Evolutionary conservation across 2,888 invertebrate species (phyloP).

Genomic region (Polietes domitor): DNA sequence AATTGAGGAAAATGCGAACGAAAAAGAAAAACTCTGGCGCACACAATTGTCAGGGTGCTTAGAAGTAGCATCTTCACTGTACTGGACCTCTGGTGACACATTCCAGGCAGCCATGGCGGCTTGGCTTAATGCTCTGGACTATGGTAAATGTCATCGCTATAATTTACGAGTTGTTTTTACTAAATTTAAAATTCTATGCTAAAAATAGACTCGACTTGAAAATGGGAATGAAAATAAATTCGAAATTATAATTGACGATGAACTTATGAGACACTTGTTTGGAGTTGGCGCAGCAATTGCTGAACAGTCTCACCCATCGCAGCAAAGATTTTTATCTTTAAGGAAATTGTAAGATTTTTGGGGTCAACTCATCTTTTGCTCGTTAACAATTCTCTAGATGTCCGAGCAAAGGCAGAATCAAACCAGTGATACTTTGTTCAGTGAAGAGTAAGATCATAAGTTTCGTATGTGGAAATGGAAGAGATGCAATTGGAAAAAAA

Average conservation of each 20-base stretch:
- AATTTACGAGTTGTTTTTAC: constrained; percentile 64
- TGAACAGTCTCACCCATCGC: neutral
- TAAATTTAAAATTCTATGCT: constrained; percentile 54
- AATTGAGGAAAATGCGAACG: constrained; percentile 54
- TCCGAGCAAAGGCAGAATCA: neutral
- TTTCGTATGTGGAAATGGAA: too few species aligned
- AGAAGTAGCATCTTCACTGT: neutral
- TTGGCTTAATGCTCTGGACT: constrained; percentile 20
- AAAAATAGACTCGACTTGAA: constrained; percentile 56
- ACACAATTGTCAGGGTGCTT: constrained; percentile 53
- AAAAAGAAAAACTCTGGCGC: constrained; percentile 45
- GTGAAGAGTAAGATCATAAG: too few species aligned
- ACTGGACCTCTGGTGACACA: neutral
- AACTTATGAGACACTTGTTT: constrained; percentile 52
- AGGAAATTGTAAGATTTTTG: constrained; percentile 58
- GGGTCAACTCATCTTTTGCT: constrained; percentile 42
- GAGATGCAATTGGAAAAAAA: too few species aligned
- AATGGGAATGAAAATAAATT: constrained; percentile 42
- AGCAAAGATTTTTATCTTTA: constrained; percentile 53
- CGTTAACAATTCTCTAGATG: neutral
- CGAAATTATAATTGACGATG: constrained; percentile 54
- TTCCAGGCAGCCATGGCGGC: constrained; percentile 32
- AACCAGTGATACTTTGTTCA: too few species aligned
- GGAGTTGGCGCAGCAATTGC: neutral
- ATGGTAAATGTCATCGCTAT: constrained; percentile 52